Percentiles rank a stretch among this genome's conserved stretches.
Evolutionary conservation across 2,888 invertebrate species (phyloP).

Genomic region (Petrolisthes manimaculis): DNA sequence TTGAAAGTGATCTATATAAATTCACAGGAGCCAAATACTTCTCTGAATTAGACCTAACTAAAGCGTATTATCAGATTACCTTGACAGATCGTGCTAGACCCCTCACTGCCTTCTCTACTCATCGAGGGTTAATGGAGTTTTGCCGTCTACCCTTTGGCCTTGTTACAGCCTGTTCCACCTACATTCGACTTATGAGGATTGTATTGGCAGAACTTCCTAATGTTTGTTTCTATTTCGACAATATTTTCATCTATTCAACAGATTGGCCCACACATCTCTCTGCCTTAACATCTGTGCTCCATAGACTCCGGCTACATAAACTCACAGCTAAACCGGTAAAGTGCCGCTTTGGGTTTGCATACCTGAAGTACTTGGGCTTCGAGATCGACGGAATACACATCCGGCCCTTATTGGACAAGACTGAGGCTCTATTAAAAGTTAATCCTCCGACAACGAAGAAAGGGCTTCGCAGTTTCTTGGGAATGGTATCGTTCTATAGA

Average conservation of each 20-base stretch:
- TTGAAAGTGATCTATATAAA: too few species aligned
- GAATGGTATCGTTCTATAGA: constrained; percentile 34
- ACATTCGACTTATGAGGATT: not conserved
- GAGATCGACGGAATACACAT: not conserved
- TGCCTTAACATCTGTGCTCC: not conserved
- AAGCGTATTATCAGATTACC: too few species aligned
- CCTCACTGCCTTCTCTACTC: too few species aligned
- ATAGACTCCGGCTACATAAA: not conserved
- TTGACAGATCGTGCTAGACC: too few species aligned
- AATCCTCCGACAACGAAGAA: constrained; percentile 16
- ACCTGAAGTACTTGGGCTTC: constrained; percentile 25
- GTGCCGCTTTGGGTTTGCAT: not conserved
- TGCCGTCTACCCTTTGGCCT: not conserved
- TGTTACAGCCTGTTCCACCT: constrained; percentile 26
- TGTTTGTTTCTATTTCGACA: too few species aligned
- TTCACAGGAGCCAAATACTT: too few species aligned
- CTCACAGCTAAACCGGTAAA: too few species aligned
- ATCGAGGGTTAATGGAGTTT: too few species aligned
- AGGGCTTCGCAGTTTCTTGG: not conserved
- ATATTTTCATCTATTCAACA: not conserved
- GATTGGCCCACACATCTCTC: constrained; percentile 11
- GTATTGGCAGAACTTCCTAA: too few species aligned
- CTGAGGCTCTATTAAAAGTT: not conserved
- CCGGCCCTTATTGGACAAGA: not conserved
- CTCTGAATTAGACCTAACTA: too few species aligned